Percentiles rank a stretch among this genome's conserved stretches.
These are phyloP conservation scores for Drosophila nebulosa DNA, from an alignment of 1,140 invertebrate species.

Conservation along the genomic window DNA sequence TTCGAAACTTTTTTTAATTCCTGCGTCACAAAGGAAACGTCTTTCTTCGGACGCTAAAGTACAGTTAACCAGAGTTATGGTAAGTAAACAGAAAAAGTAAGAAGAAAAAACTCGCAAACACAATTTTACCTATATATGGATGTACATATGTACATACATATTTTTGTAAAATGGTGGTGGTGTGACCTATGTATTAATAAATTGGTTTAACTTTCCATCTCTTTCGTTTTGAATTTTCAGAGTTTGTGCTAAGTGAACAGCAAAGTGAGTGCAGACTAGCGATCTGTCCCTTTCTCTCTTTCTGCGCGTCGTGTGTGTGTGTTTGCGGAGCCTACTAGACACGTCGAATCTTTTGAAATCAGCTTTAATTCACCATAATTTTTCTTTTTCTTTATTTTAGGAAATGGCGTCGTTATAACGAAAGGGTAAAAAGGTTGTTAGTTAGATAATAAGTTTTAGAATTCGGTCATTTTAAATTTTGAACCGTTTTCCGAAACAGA, in stretches of 20 bases:
- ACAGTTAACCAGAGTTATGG: slow-evolving; percentile 20
- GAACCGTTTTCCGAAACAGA: slow-evolving; percentile 47
- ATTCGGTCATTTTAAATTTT: slow-evolving; percentile 29
- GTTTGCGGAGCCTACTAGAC: background rate
- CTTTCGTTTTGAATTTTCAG: slow-evolving; percentile 26
- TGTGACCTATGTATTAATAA: slow-evolving; percentile 23
- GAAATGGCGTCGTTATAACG: background rate
- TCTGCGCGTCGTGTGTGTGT: slow-evolving; percentile 11
- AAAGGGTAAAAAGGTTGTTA: background rate
- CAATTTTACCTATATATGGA: background rate
- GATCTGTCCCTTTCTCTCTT: background rate
- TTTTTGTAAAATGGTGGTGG: slow-evolving; percentile 44
- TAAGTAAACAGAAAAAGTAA: background rate
- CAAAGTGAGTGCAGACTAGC: slow-evolving; percentile 34
- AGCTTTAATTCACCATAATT: background rate
- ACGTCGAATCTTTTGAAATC: background rate
- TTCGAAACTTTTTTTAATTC: background rate
- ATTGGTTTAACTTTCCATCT: background rate
- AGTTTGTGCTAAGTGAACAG: background rate
- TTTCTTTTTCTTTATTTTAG: background rate
- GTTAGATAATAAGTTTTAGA: slow-evolving; percentile 23
- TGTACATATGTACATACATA: background rate
- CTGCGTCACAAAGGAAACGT: background rate
- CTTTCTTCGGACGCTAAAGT: background rate
- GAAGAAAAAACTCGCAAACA: background rate